Percentiles rank a stretch among this genome's conserved stretches.
Evolutionary conservation across 2,797 vertebrate species (phyloP).

Genomic region (Molossus molossus): DNA sequence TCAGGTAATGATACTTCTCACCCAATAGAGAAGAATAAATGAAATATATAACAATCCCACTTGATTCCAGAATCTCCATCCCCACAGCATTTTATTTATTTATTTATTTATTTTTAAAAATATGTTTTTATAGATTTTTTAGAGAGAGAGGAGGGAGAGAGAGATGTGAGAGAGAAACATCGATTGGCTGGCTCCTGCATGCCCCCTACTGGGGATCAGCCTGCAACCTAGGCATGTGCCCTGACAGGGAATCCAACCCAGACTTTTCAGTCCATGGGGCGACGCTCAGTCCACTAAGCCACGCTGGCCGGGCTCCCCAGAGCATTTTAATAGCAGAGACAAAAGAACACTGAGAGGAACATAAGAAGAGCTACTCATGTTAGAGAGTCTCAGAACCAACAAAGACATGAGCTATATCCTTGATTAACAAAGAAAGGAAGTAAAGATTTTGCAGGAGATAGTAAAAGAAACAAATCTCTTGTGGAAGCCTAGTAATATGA

Average conservation of each 20-base stretch:
- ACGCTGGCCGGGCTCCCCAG: neutral
- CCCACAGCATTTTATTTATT: too few relatives aligned
- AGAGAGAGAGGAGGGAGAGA: too few relatives aligned
- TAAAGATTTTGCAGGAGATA: constrained; percentile 21
- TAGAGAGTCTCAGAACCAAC: neutral
- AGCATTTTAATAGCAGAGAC: neutral
- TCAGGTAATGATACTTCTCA: neutral
- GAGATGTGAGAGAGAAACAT: too few relatives aligned
- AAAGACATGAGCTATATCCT: neutral
- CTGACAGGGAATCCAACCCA: too few relatives aligned
- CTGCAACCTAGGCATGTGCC: too few relatives aligned
- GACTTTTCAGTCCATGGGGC: too few relatives aligned
- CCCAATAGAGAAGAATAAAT: neutral
- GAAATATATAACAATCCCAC: neutral
- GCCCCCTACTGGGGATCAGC: too few relatives aligned
- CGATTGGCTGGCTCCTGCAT: too few relatives aligned
- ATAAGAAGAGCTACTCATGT: neutral
- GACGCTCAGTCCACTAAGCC: too few relatives aligned
- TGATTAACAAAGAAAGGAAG: neutral
- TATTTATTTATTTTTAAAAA: too few relatives aligned
- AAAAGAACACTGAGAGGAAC: constrained; percentile 10
- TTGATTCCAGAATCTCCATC: neutral
- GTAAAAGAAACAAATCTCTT: neutral
- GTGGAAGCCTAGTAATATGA: neutral
- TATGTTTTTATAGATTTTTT: too few relatives aligned